Conservation (phyloP, 2,113 vertebrate species). For the Barbus barbus region DNA sequence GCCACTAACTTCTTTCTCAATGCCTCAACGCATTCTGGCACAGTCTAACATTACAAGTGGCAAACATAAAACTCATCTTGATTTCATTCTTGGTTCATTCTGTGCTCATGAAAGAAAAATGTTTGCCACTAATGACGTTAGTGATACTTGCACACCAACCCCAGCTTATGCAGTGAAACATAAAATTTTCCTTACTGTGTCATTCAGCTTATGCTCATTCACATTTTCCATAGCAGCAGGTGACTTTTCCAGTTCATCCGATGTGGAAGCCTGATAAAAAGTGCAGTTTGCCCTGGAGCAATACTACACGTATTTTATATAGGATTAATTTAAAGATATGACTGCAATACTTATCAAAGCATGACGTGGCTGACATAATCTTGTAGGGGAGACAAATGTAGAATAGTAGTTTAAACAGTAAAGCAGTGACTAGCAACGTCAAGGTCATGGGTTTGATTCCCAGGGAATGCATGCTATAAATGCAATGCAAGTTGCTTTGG, state of each 20-base stretch:
- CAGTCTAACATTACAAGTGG: not conserved
- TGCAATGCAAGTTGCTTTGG: not conserved
- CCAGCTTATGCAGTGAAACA: slow-evolving; percentile 48
- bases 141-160: slow-evolving; percentile 27
- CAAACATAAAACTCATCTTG: slow-evolving; percentile 25
- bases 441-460: not conserved
- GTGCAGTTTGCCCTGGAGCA: slow-evolving; percentile 36
- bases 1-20: slow-evolving; percentile 29
- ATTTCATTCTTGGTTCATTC: slow-evolving; percentile 35
- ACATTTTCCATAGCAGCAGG: slow-evolving; percentile 39
- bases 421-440: not conserved
- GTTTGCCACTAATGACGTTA: slow-evolving; percentile 19
- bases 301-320: slow-evolving; percentile 12
- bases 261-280: slow-evolving; percentile 39
- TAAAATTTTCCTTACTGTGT: slow-evolving; percentile 46
- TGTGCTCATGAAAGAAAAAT: slow-evolving; percentile 27
- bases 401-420: not conserved
- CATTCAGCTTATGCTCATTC: slow-evolving; percentile 39
- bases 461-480: not conserved
- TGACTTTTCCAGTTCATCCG: slow-evolving; percentile 43
- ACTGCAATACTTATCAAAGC: slow-evolving; percentile 13
- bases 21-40: not conserved
- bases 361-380: not conserved
- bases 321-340: not conserved
- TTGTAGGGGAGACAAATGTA: not conserved